phyloP scores from a whole-genome alignment of 2,113 vertebrate species.

The Nibea coibor region DNA sequence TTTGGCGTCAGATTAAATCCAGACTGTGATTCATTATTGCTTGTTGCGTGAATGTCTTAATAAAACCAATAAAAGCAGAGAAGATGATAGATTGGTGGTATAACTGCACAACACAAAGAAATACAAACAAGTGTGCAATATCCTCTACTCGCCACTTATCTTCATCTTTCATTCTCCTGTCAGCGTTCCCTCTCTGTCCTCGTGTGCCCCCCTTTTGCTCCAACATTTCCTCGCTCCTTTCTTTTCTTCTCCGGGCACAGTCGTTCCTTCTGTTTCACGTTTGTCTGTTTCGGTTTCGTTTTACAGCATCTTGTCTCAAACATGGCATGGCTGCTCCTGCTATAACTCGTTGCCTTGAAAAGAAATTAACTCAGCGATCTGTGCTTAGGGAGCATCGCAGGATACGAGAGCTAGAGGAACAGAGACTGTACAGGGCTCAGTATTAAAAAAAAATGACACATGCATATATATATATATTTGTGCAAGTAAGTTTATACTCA shows the following conservation, averaged over 20 bases:
- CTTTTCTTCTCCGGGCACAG: neutral
- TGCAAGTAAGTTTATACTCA: constrained; percentile 7
- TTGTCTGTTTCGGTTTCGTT: neutral
- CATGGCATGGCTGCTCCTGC: neutral
- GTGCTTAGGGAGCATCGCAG: neutral
- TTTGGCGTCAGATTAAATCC: constrained; percentile 42
- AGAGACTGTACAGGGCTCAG: constrained; percentile 9
- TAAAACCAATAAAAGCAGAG: constrained; percentile 48
- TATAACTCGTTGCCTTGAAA: neutral
- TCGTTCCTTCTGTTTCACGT: constrained; percentile 19
- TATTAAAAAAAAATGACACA: constrained; percentile 51
- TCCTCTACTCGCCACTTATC: constrained; percentile 54
- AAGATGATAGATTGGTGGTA: constrained; percentile 38
- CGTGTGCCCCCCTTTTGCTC: neutral
- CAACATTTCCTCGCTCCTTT: neutral
- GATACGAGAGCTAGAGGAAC: neutral
- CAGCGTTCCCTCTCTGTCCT: constrained; percentile 10
- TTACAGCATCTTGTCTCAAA: neutral
- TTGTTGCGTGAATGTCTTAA: constrained; percentile 38
- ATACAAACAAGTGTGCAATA: constrained; percentile 59
- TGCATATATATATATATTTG: neutral
- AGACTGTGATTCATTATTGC: constrained; percentile 32
- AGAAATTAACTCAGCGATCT: constrained; percentile 12
- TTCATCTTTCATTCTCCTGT: constrained; percentile 54
- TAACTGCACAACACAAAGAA: constrained; percentile 31